Evolutionary conservation across 2,113 vertebrate genomes (phyloP).

Genomic region (Loxodonta africana): DNA sequence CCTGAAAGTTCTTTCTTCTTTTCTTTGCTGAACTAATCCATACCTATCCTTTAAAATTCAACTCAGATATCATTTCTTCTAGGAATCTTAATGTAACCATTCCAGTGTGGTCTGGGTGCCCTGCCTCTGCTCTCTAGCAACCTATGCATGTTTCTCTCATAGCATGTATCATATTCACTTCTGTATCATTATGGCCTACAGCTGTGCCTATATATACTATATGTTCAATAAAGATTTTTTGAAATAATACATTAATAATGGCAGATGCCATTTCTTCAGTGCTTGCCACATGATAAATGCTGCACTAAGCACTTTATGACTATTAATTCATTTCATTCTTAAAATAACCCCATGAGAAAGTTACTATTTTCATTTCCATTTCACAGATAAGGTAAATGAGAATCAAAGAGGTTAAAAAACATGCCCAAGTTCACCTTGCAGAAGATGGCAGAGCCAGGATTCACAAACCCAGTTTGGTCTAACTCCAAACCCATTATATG

Average conservation of each 20-base stretch:
- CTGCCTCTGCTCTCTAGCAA: neutral
- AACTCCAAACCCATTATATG: neutral
- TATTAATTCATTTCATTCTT: neutral
- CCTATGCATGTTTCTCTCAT: neutral
- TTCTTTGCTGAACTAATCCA: neutral
- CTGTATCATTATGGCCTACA: neutral
- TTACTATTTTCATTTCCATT: neutral
- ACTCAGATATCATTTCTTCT: neutral
- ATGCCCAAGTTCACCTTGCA: neutral
- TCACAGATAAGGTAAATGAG: conserved; percentile 40
- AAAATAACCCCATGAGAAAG: neutral
- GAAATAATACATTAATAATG: neutral
- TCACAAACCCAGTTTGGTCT: neutral
- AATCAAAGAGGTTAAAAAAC: conserved; percentile 14
- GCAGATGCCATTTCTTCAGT: conserved; percentile 10
- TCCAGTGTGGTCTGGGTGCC: neutral
- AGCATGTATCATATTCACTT: neutral
- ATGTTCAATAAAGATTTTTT: neutral
- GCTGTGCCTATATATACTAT: neutral
- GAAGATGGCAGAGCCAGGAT: neutral
- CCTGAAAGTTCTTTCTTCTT: neutral
- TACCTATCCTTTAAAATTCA: neutral
- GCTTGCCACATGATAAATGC: neutral
- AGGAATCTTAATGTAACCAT: neutral
- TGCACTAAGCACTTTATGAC: neutral